These are phyloP conservation scores for Gopherus evgoodei DNA, from an alignment of 2,113 vertebrate species.

Conservation along the genomic window DNA sequence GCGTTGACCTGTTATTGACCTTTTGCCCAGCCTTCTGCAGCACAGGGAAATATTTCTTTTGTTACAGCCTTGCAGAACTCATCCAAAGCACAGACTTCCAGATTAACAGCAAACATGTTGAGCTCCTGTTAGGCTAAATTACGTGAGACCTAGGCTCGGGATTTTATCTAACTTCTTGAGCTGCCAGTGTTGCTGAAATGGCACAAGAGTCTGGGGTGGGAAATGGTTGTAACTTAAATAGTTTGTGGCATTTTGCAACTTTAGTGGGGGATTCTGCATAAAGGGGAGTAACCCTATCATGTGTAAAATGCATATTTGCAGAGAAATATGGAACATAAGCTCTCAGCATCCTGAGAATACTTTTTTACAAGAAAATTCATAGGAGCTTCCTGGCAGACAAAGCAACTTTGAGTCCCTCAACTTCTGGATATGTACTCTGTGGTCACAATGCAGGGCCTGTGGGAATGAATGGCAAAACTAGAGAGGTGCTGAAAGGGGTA, in stretches of 20 bases:
- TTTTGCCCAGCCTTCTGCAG: conserved; percentile 40
- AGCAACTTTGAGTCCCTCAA: accelerated
- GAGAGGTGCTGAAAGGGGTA: not conserved
- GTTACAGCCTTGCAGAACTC: conserved; percentile 52
- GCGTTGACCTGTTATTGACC: conserved; percentile 77
- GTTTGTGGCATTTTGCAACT: not conserved
- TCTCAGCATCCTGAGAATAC: conserved; percentile 54
- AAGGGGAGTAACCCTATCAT: conserved; percentile 54
- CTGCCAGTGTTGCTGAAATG: not conserved
- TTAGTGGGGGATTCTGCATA: not conserved
- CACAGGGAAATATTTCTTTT: conserved; percentile 76
- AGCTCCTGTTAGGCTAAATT: not conserved
- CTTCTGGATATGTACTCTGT: accelerated
- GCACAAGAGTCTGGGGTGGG: not conserved
- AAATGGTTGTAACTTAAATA: conserved; percentile 3
- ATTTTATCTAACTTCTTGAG: conserved; percentile 39
- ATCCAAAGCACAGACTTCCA: conserved; percentile 29
- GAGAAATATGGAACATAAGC: conserved; percentile 47
- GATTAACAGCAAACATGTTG: conserved; percentile 66
- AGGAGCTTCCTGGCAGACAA: conserved; percentile 6
- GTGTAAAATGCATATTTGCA: conserved; percentile 36
- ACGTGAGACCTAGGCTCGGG: not conserved
- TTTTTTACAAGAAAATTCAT: conserved; percentile 62
- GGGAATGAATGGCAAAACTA: not conserved
- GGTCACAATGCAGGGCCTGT: not conserved